Evolutionary conservation across 2,888 invertebrate genomes (phyloP), one percentile per base, ranked within the genome.

Genomic region (Tolmerus cingulatus): DNA sequence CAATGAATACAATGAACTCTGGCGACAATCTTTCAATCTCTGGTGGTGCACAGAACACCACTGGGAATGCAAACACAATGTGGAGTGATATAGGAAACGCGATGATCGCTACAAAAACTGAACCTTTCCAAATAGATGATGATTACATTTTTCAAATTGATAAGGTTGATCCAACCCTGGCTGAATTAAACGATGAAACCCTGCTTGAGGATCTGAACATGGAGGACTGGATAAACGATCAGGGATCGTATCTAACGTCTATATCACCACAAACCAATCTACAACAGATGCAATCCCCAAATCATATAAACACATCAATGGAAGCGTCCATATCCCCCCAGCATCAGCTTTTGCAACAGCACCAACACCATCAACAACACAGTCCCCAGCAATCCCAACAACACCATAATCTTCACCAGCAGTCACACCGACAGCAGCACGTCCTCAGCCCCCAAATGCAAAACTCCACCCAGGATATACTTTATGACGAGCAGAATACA

Each of bases 131-230:
- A 92, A 96, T 97, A 95, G 97, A 97, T 90, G 97, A 97, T 90
- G 97, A 97, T 91, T 97, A 97, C 91, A 97, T 97, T 90, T 97
- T 97, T 91, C 95, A 97, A 94, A 96, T 97, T 86, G 97, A 97
- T 92, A 97, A 97, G 93, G 95, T 96, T 57, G 97, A 97, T 93
- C 96, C 97, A 0, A 97, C 97, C 88, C 93, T 98, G 87, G 97
- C 97, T 0, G 97, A 97, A 91, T 92, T 98, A 85, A 97, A 97
- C 90, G 97, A 97, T 89, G 97, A 97, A 89, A 96, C 95, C 51
- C 94, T 97, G 74, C 92, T 93, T 74, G 97, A 96, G 91, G 97
- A 97, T 92, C 94, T 97, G 89, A 97, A 96, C 92, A 97, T 97
- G 92, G 97, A 97, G 91, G 97, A 97, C 92, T 93, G 97, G 81